Evolutionary conservation across 1,140 invertebrate species (phyloP).

Genomic region (Drosophila sp.): DNA sequence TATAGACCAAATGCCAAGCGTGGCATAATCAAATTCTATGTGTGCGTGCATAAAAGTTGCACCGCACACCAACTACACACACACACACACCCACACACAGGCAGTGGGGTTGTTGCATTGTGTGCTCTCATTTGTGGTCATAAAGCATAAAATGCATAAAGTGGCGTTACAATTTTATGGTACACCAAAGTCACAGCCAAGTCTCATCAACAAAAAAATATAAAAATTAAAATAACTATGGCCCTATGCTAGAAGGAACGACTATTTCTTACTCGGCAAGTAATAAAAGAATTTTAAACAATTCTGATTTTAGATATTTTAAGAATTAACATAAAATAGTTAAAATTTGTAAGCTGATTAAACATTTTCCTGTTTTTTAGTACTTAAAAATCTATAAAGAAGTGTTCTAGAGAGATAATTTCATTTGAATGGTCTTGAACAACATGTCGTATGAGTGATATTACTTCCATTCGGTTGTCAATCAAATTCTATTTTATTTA

Average conservation of each 20-base stretch:
- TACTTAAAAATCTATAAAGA: too few species aligned
- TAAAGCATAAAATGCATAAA: conserved; percentile 82
- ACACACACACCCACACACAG: conserved; percentile 20
- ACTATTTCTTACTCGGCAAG: conserved; percentile 32
- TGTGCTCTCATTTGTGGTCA: conserved; percentile 77
- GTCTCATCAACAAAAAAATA: conserved; percentile 39
- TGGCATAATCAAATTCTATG: conserved; percentile 77
- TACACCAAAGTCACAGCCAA: conserved; percentile 58
- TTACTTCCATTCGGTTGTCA: too few species aligned
- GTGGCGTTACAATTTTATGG: conserved; percentile 80
- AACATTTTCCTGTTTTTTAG: too few species aligned
- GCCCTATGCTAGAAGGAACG: neutral
- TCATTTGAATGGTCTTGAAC: neutral
- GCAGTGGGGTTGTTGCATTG: conserved; percentile 49
- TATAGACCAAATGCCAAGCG: conserved; percentile 61
- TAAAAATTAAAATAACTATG: neutral
- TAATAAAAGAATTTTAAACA: too few species aligned
- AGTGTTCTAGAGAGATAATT: too few species aligned
- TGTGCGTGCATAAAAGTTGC: conserved; percentile 72
- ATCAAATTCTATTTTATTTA: too few species aligned
- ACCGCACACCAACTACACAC: conserved; percentile 22
- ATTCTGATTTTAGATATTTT: too few species aligned
- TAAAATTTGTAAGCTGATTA: too few species aligned
- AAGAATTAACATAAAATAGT: too few species aligned
- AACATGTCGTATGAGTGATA: neutral